These are phyloP conservation scores for Cetoscarus ocellatus DNA, from an alignment of 2,797 vertebrate genomes.

Conservation along the genomic window DNA sequence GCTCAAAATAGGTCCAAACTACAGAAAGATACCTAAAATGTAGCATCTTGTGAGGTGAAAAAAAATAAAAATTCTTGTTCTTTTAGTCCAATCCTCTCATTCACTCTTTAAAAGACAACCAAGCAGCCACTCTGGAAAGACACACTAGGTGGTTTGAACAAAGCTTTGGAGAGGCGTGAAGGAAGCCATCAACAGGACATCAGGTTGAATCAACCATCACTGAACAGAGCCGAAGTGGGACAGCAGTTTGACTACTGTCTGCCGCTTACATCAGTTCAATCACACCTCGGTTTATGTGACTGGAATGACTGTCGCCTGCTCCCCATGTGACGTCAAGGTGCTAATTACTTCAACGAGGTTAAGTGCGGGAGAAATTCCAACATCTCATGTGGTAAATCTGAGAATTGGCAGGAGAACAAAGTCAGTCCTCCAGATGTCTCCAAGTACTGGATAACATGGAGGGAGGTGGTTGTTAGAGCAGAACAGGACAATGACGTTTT, in stretches of 20 bases:
- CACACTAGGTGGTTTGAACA: constrained; percentile 4
- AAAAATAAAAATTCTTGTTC: background rate
- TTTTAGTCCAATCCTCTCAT: background rate
- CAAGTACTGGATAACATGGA: background rate
- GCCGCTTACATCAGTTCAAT: constrained; percentile 27
- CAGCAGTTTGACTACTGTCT: background rate
- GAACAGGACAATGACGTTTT: no score
- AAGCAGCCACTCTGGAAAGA: background rate
- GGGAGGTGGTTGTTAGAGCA: background rate
- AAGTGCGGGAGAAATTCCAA: constrained; percentile 11
- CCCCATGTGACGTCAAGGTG: constrained; percentile 45
- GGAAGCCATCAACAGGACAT: constrained; percentile 3
- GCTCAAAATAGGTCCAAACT: no score
- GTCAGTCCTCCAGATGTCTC: background rate
- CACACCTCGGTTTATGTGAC: constrained; percentile 26
- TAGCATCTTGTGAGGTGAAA: background rate
- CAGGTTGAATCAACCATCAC: background rate
- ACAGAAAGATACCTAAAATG: background rate
- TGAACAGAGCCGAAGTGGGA: background rate
- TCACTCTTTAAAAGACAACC: background rate
- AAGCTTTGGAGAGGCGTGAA: constrained; percentile 2
- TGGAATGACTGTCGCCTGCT: constrained; percentile 21
- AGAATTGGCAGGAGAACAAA: background rate
- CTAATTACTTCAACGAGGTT: constrained; percentile 25
- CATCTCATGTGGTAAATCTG: background rate